Evolutionary conservation across 2,797 vertebrate species (phyloP).

Genomic region (Pangasius macronema): DNA sequence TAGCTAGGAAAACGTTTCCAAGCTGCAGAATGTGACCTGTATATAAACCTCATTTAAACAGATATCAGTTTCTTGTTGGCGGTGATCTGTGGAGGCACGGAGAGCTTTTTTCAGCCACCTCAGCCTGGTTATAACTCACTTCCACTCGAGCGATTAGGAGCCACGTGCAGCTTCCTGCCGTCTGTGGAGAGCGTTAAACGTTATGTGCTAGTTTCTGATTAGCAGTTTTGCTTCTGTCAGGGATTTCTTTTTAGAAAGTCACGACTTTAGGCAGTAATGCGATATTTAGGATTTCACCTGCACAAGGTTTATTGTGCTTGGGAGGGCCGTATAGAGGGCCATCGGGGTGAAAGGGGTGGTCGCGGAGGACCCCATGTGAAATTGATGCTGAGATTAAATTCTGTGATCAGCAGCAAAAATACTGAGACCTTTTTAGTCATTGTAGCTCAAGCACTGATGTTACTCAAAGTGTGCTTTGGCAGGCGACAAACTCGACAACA

Average conservation of each 20-base stretch:
- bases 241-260: background rate
- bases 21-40: background rate
- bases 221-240: background rate
- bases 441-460: background rate
- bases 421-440: background rate
- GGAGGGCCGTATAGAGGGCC: no score
- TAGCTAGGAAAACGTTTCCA: background rate
- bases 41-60: no score
- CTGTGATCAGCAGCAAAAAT: background rate
- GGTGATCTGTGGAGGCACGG: background rate
- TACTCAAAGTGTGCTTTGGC: background rate
- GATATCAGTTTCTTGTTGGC: background rate
- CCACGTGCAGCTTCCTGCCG: background rate
- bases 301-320: background rate
- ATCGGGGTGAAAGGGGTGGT: no score
- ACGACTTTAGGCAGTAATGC: background rate
- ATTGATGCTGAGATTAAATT: background rate
- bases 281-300: background rate
- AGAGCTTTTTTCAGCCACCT: background rate
- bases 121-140: background rate
- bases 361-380: no score
- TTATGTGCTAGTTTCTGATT: background rate
- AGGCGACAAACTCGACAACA: background rate
- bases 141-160: background rate
- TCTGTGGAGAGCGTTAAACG: background rate